Conservation (phyloP, 2,113 vertebrate species). For the Probosciger aterrimus region DNA sequence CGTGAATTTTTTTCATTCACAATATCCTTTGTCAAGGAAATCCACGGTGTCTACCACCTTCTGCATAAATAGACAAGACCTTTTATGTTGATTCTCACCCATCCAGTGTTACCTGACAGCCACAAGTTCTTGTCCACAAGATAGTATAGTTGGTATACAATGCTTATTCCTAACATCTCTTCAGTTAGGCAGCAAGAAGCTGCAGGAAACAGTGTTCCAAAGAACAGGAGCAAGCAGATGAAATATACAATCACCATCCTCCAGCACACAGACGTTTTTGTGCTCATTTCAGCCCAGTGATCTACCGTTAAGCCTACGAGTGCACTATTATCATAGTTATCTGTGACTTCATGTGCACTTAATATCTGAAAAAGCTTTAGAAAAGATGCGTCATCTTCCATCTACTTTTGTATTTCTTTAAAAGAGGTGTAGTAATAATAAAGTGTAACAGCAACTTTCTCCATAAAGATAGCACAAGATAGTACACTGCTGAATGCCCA, state of each 20-base stretch:
- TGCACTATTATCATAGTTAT: background rate
- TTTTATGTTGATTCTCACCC: background rate
- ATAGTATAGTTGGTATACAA: background rate
- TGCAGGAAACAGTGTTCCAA: background rate
- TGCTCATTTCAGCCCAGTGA: background rate
- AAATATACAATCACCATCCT: background rate
- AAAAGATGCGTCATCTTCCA: background rate
- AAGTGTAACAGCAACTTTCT: background rate
- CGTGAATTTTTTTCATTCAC: background rate
- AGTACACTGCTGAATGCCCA: rapidly evolving
- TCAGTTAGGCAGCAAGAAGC: background rate
- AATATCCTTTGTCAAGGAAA: background rate
- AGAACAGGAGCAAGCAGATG: background rate
- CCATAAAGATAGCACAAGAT: background rate
- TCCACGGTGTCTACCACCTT: background rate
- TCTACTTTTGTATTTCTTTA: background rate
- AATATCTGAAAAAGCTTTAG: background rate
- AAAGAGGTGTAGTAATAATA: background rate
- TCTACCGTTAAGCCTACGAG: background rate
- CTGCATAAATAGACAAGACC: background rate
- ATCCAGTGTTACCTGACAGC: background rate
- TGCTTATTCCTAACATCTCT: background rate
- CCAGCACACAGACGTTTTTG: background rate
- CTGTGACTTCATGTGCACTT: background rate
- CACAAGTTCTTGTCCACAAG: background rate